Evolutionary conservation across 2,113 vertebrate species (phyloP), one percentile per base, ranked within the genome.

Genomic region (Parus major): DNA sequence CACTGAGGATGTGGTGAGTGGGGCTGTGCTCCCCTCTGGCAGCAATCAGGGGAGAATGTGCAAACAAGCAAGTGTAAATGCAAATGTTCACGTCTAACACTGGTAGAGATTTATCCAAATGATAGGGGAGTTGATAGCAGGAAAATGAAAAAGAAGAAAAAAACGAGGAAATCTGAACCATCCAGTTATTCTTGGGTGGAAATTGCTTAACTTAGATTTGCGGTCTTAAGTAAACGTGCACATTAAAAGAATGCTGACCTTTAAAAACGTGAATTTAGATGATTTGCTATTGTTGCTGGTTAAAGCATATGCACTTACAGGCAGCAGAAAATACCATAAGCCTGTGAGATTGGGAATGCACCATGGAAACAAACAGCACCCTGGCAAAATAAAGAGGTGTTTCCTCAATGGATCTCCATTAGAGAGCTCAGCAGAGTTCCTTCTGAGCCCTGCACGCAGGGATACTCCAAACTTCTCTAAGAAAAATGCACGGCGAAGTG

Each of bases 201-300:
- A 82, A 88, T 86, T 90, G 71, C 88, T 80, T 95, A 92, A 95
- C 39, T 56, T 57, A 90, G 42, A 88, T 90, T 57, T 95, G 92
- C 91, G 96, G 86, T 60, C 96, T 96, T 93, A 85, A 47, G 57
- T 91, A 70, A 91, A 96, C 0, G 19, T 81, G 79, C 76, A 39
- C 36, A 80, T 91, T 95, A 75, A 69, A 91, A 94, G 82, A 93
- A 87, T 57, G 85, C 82, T 96, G 95, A 95, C 80, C 82, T 96
- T 95, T 93, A 92, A 91, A 87, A 96, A 64, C 27, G 44, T 33
- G 71, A n/a, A 33, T 91, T 93, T 78, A 4, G 0, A 78, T 82
- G 73, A 76, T 57, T 91, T 61, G 52, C 76, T 70, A 7, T 95
- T 82, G 79, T 83, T 96, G 68, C 84, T 82, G 39, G 83, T 92